These are phyloP conservation scores for Hippoglossus hippoglossus DNA, from an alignment of 2,797 vertebrate genomes.

Conservation along the genomic window DNA sequence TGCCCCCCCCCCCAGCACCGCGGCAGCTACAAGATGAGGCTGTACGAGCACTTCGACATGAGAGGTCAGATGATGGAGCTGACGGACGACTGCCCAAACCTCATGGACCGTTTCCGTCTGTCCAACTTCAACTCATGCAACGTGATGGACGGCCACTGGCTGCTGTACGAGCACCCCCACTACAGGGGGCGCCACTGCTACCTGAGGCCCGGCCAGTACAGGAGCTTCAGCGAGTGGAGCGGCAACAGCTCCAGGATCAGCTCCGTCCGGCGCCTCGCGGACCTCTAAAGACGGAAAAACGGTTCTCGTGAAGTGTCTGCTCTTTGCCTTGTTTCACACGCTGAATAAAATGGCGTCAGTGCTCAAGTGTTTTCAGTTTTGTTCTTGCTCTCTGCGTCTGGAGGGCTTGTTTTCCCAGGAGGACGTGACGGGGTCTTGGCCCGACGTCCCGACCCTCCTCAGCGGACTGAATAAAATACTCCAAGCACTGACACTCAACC, in stretches of 20 bases:
- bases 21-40: conserved; percentile 74
- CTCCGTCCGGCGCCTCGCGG: conserved; percentile 77
- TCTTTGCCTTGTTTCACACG: conserved; percentile 71
- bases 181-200: conserved; percentile 80
- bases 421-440: conserved; percentile 26
- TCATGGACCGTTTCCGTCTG: conserved; percentile 75
- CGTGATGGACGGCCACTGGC: conserved; percentile 80
- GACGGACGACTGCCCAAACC: conserved; percentile 75
- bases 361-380: conserved; percentile 62
- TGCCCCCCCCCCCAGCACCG: conserved; percentile 63
- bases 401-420: conserved; percentile 42
- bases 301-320: conserved; percentile 58
- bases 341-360: conserved; percentile 78
- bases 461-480: conserved; percentile 74
- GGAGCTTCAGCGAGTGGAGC: conserved; percentile 76
- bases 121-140: conserved; percentile 78
- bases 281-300: conserved; percentile 69
- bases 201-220: conserved; percentile 76
- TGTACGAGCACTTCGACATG: conserved; percentile 83
- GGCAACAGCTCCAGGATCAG: conserved; percentile 72
- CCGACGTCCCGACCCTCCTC: conserved; percentile 53
- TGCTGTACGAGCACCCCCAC: conserved; percentile 81
- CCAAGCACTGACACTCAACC: conserved; percentile 37
- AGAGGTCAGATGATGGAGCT: conserved; percentile 78
- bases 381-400: conserved; percentile 70